Evolutionary conservation across 2,797 vertebrate genomes (phyloP).

Genomic region (Halcyon badia): DNA sequence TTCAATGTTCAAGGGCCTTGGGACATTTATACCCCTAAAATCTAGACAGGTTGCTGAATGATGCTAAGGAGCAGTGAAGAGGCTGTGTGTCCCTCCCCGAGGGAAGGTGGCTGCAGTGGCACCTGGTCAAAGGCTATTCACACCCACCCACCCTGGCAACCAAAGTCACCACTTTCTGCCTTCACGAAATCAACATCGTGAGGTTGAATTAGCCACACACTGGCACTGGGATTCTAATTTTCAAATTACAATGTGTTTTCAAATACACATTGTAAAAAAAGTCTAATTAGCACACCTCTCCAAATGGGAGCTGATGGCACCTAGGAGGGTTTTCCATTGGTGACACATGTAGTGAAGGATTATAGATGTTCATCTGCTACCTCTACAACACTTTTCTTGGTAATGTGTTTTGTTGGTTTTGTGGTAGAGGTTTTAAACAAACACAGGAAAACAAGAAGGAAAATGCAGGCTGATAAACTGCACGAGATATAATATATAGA

Average conservation of each 20-base stretch:
- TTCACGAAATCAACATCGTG: neutral
- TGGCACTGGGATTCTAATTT: conserved; percentile 64
- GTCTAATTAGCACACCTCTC: conserved; percentile 56
- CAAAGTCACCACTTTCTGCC: neutral
- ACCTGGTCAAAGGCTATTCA: neutral
- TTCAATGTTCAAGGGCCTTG: neutral
- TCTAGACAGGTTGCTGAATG: neutral
- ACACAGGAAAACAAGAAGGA: conserved; percentile 31
- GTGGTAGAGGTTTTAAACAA: conserved; percentile 57
- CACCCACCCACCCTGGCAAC: neutral
- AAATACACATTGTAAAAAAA: conserved; percentile 65
- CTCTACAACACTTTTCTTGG: neutral
- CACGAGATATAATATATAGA: conserved; percentile 13
- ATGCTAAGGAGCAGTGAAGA: neutral
- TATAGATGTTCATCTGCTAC: neutral
- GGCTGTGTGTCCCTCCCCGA: neutral
- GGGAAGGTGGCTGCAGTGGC: neutral
- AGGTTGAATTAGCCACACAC: conserved; percentile 68
- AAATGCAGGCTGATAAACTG: conserved; percentile 53
- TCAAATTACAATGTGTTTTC: conserved; percentile 52
- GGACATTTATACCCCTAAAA: neutral
- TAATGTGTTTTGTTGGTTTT: neutral
- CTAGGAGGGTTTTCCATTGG: neutral
- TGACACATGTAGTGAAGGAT: conserved; percentile 52
- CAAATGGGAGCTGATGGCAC: conserved; percentile 57